These are phyloP conservation scores for Stenodera caucasica DNA, from an alignment of 2,888 invertebrate genomes.

Conservation along the genomic window DNA sequence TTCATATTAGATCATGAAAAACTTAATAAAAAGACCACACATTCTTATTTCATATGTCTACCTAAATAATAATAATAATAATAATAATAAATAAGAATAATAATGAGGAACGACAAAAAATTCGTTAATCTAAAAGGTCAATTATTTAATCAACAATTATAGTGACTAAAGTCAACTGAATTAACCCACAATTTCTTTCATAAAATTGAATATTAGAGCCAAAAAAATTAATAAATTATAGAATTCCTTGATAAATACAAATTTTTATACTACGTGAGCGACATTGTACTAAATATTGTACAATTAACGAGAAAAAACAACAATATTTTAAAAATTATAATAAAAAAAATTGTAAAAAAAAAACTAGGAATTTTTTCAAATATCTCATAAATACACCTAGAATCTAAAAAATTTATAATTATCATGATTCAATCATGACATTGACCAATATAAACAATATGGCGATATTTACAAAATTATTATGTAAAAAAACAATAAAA, in stretches of 20 bases:
- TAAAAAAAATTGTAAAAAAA: neutral
- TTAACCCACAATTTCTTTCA: slow-evolving; percentile 20
- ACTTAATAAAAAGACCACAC: too few species aligned
- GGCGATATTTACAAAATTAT: too few species aligned
- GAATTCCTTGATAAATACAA: neutral
- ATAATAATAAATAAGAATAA: neutral
- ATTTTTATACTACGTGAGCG: neutral
- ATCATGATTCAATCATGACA: too few species aligned
- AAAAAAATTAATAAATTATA: neutral
- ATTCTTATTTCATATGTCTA: neutral
- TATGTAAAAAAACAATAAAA: too few species aligned
- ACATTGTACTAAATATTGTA: neutral
- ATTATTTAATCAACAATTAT: slow-evolving; percentile 30
- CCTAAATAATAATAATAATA: neutral
- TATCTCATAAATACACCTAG: too few species aligned
- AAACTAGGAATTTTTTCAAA: neutral
- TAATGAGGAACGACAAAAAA: neutral
- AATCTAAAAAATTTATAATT: too few species aligned
- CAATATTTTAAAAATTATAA: neutral
- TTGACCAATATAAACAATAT: too few species aligned
- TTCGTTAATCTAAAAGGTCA: slow-evolving; percentile 28
- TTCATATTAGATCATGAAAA: too few species aligned
- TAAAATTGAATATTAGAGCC: too few species aligned
- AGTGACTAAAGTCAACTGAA: slow-evolving; percentile 22
- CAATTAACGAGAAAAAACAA: neutral